A percentile compares a stretch with the other conserved stretches of the same genome.
These are phyloP conservation scores for Chromoteleia sp. DNA, from an alignment of 2,888 invertebrate genomes.

Conservation along the genomic window DNA sequence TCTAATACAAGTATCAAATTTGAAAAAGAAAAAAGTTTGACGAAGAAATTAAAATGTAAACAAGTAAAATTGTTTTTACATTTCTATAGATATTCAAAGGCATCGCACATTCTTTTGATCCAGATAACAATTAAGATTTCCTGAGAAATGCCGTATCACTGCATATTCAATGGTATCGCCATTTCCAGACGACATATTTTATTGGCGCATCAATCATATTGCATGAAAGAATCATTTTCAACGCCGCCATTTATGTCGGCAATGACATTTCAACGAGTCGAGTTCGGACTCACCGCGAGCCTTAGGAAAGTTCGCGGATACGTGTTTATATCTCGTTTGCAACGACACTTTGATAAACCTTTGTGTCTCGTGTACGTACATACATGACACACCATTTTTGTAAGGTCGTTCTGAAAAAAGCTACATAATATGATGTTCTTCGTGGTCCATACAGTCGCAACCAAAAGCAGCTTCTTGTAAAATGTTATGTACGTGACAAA, in stretches of 20 bases:
- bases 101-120: too few species aligned
- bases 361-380: constrained; percentile 39
- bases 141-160: not conserved
- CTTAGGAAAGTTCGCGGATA: constrained; percentile 41
- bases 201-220: constrained; percentile 54
- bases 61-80: too few species aligned
- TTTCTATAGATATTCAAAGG: too few species aligned
- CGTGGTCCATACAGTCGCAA: constrained; percentile 50
- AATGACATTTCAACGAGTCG: constrained; percentile 48
- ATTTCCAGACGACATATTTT: constrained; percentile 33
- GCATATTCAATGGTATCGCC: constrained; percentile 10
- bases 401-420: constrained; percentile 61
- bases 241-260: constrained; percentile 33
- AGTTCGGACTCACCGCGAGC: constrained; percentile 18
- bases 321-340: constrained; percentile 60
- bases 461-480: constrained; percentile 55
- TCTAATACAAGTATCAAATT: too few species aligned
- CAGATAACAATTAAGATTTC: constrained; percentile 1
- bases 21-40: too few species aligned
- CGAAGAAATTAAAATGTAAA: too few species aligned
- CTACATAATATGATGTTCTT: constrained; percentile 59
- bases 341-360: constrained; percentile 68
- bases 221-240: constrained; percentile 56
- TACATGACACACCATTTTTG: constrained; percentile 45
- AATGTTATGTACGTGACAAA: constrained; percentile 63